These are phyloP conservation scores for Zoanthus solanderi DNA, from an alignment of 92 coral and sea anemone species.

Conservation along the genomic window DNA sequence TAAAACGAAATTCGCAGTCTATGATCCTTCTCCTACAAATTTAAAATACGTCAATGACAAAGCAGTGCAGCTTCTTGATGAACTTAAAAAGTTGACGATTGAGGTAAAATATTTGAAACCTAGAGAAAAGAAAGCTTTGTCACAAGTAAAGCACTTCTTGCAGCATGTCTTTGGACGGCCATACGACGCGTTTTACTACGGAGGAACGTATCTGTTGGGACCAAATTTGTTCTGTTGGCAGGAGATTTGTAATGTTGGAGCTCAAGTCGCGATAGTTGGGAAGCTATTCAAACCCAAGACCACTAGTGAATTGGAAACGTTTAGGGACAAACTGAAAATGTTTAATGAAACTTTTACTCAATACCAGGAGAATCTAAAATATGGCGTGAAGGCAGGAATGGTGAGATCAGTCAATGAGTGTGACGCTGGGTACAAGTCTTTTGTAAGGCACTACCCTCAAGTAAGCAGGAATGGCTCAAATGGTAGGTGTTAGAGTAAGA, in stretches of 20 bases:
- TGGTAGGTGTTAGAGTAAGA: conserved; percentile 42
- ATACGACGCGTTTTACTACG: conserved; percentile 80
- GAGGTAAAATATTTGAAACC: conserved; percentile 65
- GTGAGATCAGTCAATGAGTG: conserved; percentile 74
- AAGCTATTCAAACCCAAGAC: conserved; percentile 51
- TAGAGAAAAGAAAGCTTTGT: conserved; percentile 79
- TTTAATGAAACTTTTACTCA: conserved; percentile 63
- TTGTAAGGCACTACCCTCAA: conserved; percentile 51
- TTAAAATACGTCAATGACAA: conserved; percentile 73
- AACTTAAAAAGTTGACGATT: conserved; percentile 48
- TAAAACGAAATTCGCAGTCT: conserved; percentile 61
- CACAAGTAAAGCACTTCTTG: conserved; percentile 78
- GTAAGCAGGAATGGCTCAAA: conserved; percentile 60
- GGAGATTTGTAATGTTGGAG: conserved; percentile 61
- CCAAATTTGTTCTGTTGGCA: conserved; percentile 87
- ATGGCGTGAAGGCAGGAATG: conserved; percentile 87
- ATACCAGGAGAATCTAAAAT: conserved; percentile 69
- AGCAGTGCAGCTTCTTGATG: conserved; percentile 64
- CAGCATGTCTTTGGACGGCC: conserved; percentile 66
- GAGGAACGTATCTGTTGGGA: conserved; percentile 73
- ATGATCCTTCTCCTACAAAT: conserved; percentile 72
- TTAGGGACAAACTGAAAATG: conserved; percentile 56
- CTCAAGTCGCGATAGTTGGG: conserved; percentile 40
- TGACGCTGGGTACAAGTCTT: conserved; percentile 74
- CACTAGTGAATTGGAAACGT: conserved; percentile 43